Evolutionary conservation across 2,113 vertebrate species (phyloP), one percentile per base, ranked within the genome.

Genomic region (Myotis brandtii): DNA sequence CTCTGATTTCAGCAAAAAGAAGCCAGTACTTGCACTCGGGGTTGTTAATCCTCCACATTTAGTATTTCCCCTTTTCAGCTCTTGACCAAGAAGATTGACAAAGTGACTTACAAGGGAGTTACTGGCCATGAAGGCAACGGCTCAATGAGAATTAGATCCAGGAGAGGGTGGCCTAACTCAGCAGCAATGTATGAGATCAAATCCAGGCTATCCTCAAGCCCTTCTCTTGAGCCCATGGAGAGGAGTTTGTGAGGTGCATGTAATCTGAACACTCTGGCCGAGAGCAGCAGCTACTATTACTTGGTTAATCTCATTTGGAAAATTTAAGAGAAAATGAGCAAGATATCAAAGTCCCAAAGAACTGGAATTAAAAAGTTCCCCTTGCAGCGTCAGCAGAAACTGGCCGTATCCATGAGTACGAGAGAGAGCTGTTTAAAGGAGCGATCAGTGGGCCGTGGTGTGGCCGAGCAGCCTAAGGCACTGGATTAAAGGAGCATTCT

Each of bases 321-420:
- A 86, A 86, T 72, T 66, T 70, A 84, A 91, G 48, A 92, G 72
- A 94, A 90, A 91, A 76, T 77, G 27, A 16, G 30, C 64, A 81
- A 48, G 18, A 34, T 91, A 12, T 93, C 64, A 76, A 91, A 20
- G 9, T 92, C 32, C 37, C 43, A 23, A 92, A 87, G 46, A 93
- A 73, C n/a, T 73, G 14, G 18, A 79, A 83, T 82, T 5, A 88
- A 83, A 93, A 46, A n/a, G 20, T 16, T 80, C 5, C 5, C 27
- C 9, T 79, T 5, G 25, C 0, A 18, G 43, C 9, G 17, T 70
- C 37, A 70, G 21, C n/a, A 69, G 67, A 89, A 52, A 95, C 1
- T 27, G 69, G 21, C 11, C 25, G 8, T 34, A 64, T n/a, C 9
- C 43, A 9, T 70, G 37, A 81, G 4, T 43, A 17, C 0, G 18